A percentile compares a stretch with the other conserved stretches of the same genome.
phyloP scores from a whole-genome alignment of 2,113 vertebrate species.

The Neoarius graeffei region DNA sequence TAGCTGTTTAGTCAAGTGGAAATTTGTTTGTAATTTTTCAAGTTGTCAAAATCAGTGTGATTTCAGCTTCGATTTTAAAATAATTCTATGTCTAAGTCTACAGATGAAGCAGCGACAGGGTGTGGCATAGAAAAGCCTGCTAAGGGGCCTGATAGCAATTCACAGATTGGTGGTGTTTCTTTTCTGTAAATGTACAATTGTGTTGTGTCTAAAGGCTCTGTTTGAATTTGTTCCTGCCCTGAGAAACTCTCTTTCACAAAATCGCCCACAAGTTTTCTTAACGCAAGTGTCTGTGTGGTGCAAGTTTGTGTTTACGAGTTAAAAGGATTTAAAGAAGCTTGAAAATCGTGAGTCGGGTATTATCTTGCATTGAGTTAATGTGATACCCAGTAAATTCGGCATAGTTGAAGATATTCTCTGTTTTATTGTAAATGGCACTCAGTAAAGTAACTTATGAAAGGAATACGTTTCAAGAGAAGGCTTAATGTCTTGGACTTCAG shows the following conservation, averaged over 20 bases:
- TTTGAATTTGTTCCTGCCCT: background rate
- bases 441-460: background rate
- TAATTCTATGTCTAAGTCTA: background rate
- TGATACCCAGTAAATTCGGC: background rate
- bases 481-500: background rate
- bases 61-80: background rate
- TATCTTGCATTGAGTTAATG: conserved; percentile 7
- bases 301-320: background rate
- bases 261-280: background rate
- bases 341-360: background rate
- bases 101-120: background rate
- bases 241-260: background rate
- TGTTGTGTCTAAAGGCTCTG: background rate
- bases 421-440: background rate
- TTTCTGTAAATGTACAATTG: background rate
- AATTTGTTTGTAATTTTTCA: background rate
- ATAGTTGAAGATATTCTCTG: background rate
- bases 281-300: background rate
- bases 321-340: background rate
- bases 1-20: background rate
- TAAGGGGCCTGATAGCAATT: background rate
- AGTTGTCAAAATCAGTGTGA: background rate
- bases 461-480: background rate
- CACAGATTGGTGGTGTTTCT: background rate
- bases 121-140: background rate